Conservation (phyloP, 23 tunicate species). For the Halocynthia roretzi region DNA sequence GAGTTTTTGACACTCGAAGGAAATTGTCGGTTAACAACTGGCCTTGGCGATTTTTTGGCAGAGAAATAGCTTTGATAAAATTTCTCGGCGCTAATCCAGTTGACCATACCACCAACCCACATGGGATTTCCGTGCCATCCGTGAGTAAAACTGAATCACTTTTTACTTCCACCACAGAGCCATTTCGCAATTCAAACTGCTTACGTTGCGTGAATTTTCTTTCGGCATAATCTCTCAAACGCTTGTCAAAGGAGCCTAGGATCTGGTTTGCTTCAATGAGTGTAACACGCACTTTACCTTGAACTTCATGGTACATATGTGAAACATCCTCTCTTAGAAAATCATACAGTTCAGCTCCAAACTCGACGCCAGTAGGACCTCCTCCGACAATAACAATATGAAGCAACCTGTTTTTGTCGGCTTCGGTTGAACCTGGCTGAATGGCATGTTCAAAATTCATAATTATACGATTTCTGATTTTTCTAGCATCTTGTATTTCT, state of each 20-base stretch:
- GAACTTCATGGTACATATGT: constrained; percentile 42
- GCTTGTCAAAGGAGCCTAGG: constrained; percentile 65
- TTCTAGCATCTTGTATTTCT: constrained; percentile 70
- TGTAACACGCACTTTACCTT: constrained; percentile 62
- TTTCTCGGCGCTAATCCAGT: constrained; percentile 81
- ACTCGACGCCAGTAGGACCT: constrained; percentile 94
- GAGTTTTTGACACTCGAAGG: constrained; percentile 31
- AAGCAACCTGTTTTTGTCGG: constrained; percentile 49
- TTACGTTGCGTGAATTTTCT: constrained; percentile 56
- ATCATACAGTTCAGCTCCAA: constrained; percentile 93
- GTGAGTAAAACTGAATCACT: constrained; percentile 39
- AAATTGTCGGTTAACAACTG: constrained; percentile 56
- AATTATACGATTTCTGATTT: constrained; percentile 60
- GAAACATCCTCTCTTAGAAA: constrained; percentile 78
- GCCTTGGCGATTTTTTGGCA: constrained; percentile 58
- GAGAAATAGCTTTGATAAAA: constrained; percentile 31
- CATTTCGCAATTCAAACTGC: constrained; percentile 69
- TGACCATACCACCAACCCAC: constrained; percentile 95
- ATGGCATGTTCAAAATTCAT: constrained; percentile 75
- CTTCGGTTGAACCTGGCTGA: constrained; percentile 55
- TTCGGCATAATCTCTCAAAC: constrained; percentile 79
- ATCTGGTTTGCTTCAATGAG: constrained; percentile 83
- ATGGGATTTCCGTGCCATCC: constrained; percentile 56
- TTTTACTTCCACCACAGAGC: constrained; percentile 55
- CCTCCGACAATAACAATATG: constrained; percentile 93